A percentile compares a stretch with the other conserved stretches of the same genome.
phyloP scores from a whole-genome alignment of 1,140 invertebrate genomes.

The Drosophila takahashii region DNA sequence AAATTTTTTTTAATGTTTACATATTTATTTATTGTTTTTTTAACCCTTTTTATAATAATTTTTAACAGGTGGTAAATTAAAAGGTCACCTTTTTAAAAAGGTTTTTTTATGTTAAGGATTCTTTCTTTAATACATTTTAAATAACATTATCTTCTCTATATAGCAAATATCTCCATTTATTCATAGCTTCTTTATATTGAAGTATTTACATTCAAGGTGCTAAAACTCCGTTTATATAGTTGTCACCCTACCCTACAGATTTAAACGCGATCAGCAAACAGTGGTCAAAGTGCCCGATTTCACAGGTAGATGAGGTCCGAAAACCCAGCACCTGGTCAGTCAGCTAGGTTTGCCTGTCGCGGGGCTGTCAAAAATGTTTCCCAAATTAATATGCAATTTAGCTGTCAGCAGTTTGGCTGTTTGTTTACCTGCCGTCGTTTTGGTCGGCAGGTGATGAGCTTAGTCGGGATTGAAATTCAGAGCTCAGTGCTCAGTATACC shows the following conservation, averaged over 20 bases:
- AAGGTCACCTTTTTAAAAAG: too few relatives aligned
- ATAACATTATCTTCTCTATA: too few relatives aligned
- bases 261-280: constrained; percentile 24
- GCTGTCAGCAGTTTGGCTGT: constrained; percentile 56
- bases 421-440: constrained; percentile 52
- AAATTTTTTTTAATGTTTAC: too few relatives aligned
- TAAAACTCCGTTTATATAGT: background rate
- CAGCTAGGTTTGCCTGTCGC: constrained; percentile 11
- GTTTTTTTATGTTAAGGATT: too few relatives aligned
- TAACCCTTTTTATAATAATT: too few relatives aligned
- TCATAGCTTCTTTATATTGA: too few relatives aligned
- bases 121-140: too few relatives aligned
- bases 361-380: constrained; percentile 46
- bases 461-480: constrained; percentile 20
- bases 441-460: constrained; percentile 33
- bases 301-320: constrained; percentile 19
- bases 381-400: constrained; percentile 78
- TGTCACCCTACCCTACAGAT: background rate
- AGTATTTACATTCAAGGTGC: background rate
- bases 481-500: too few relatives aligned
- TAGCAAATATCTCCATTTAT: too few relatives aligned
- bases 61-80: too few relatives aligned
- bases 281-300: constrained; percentile 15
- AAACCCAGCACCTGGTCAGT: constrained; percentile 43
- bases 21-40: too few relatives aligned